Base-by-base conservation (phyloP, 2,797 vertebrate genomes). In the Phoeniculus purpureus region DNA sequence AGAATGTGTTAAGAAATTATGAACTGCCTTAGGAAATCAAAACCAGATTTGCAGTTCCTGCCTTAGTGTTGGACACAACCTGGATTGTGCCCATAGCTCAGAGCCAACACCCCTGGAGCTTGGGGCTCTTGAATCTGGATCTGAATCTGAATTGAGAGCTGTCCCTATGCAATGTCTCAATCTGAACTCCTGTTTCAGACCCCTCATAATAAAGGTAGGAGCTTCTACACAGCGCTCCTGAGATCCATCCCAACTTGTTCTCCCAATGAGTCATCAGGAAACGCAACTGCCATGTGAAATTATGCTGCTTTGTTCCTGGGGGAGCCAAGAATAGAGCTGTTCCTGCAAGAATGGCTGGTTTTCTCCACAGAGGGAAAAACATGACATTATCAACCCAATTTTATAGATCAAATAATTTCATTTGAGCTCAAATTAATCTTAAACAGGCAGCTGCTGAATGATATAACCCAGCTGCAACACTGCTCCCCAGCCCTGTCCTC, bases 391-490 rank as follows among this genome's bases (percentile, higher is more conserved):
- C 87, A 80, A 62, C 14, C 40, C 80, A 22, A 70, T 87, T 93
- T 73, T 43, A 43, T 21, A 37, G 32, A 81, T 48, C 22, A 85
- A 91, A 85, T 59, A 4, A 81, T 74, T 85, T 21, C 2, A 71
- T 87, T 71, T 37, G 40, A 25, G 19, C 34, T 91, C 45, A 70
- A 31, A 84, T 73, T 25, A 32, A 62, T 50, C 52, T 45, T n/a
- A 12, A 65, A 37, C 17, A 72, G 73, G n/a, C 77, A 78, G 66
- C 55, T 60, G 45, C 45, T 64, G 67, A 52, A 76, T 6, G 45
- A 56, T 4, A 20, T 3, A 51, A 60, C 3, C 50, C 56, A 48
- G 31, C 8, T 1, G 6, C 40, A 19, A 6, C 0, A 1, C 48
- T 66, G 51, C 58, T 40, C 37, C 78, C 15, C 62, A 32, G 78